Evolutionary conservation across 2,888 invertebrate genomes (phyloP).

Genomic region (Priocnemis perturbator): DNA sequence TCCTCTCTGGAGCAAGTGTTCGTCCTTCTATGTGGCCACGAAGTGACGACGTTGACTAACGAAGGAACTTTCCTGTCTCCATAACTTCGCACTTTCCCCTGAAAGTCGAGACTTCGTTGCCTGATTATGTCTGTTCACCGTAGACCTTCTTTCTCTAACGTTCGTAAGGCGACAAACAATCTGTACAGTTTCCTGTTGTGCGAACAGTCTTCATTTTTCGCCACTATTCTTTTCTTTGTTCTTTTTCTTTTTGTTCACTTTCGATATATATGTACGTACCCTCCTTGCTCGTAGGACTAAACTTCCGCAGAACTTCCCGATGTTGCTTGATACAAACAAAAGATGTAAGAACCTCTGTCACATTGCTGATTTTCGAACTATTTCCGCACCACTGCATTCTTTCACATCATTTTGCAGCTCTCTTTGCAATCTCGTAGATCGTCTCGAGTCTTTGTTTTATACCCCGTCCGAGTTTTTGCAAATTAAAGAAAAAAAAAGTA

Average conservation of each 20-base stretch:
- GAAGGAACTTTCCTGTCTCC: background rate
- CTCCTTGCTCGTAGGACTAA: slow-evolving; percentile 12
- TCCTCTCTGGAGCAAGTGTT: slow-evolving; percentile 20
- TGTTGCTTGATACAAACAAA: slow-evolving; percentile 32
- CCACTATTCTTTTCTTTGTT: too few relatives aligned
- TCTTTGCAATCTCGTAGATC: too few relatives aligned
- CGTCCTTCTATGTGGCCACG: slow-evolving; percentile 30
- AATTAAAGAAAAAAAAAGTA: slow-evolving; percentile 1
- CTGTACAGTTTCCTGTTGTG: slow-evolving; percentile 4
- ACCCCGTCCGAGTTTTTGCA: too few relatives aligned
- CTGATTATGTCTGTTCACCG: background rate
- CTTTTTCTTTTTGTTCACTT: too few relatives aligned
- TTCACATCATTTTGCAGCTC: slow-evolving; percentile 8
- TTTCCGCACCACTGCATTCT: slow-evolving; percentile 36
- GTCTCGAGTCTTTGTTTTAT: too few relatives aligned
- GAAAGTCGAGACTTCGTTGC: slow-evolving; percentile 41
- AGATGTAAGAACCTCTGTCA: slow-evolving; percentile 8
- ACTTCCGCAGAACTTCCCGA: slow-evolving; percentile 14
- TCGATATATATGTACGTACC: background rate
- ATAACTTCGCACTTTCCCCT: too few relatives aligned
- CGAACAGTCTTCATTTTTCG: background rate
- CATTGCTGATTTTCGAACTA: slow-evolving; percentile 22
- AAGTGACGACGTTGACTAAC: slow-evolving; percentile 37
- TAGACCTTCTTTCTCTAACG: background rate
- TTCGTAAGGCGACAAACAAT: background rate